A percentile compares a stretch with the other conserved stretches of the same genome.
Evolutionary conservation across 2,113 vertebrate species (phyloP).

Genomic region (Oostethus manadensis): DNA sequence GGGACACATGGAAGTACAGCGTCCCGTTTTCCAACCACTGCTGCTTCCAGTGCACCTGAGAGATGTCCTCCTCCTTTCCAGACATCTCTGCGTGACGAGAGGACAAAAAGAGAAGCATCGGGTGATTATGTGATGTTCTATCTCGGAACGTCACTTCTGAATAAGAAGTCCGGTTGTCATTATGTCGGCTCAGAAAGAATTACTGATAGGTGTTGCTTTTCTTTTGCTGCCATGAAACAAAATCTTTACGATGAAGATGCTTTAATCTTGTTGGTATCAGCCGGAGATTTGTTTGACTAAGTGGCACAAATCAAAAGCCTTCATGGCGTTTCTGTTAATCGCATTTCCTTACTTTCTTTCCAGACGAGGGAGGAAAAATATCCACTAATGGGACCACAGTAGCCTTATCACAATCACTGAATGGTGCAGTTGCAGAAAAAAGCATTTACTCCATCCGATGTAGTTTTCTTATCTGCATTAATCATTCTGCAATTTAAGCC

Average conservation of each 20-base stretch:
- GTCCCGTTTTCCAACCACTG: constrained; percentile 98
- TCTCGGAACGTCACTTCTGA: constrained; percentile 12
- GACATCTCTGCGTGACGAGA: constrained; percentile 84
- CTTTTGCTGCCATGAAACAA: constrained; percentile 8
- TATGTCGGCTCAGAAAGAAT: constrained; percentile 14
- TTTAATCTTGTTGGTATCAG: constrained; percentile 17
- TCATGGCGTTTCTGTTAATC: constrained; percentile 15
- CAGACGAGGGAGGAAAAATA: not conserved
- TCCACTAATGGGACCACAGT: constrained; percentile 15
- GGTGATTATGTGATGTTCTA: not conserved
- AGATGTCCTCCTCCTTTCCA: constrained; percentile 86
- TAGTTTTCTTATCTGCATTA: constrained; percentile 37
- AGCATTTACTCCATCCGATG: constrained; percentile 17
- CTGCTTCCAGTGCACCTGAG: constrained; percentile 96
- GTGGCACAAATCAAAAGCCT: constrained; percentile 18
- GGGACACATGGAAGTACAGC: constrained; percentile 91
- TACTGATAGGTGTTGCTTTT: constrained; percentile 17
- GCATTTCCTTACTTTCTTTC: constrained; percentile 24
- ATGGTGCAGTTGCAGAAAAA: constrained; percentile 11
- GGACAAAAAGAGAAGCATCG: not conserved
- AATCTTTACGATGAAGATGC: constrained; percentile 30
- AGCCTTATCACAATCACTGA: constrained; percentile 12
- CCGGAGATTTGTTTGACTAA: constrained; percentile 9
- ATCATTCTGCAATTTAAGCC: constrained; percentile 25
- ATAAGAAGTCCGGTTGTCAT: constrained; percentile 11